These are phyloP conservation scores for Orthonevra nobilis DNA, from an alignment of 2,888 invertebrate species.

Conservation along the genomic window DNA sequence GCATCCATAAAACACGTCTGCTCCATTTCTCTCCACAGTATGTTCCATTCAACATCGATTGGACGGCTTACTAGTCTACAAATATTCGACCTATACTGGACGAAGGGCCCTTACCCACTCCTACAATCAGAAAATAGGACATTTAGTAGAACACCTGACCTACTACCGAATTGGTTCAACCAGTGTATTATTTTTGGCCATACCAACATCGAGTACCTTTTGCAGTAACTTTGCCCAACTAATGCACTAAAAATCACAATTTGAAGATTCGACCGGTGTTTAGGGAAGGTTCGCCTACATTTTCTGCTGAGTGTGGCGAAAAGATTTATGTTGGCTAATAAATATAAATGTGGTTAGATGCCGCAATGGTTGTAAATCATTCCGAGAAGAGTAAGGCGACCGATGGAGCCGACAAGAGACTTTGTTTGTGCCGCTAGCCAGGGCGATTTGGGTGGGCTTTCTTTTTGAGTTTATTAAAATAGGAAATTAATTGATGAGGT, in stretches of 20 bases:
- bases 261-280: slow-evolving; percentile 19
- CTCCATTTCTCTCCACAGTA: slow-evolving; percentile 53
- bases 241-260: slow-evolving; percentile 67
- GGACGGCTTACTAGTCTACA: background rate
- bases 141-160: slow-evolving; percentile 61
- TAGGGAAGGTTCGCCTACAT: slow-evolving; percentile 10
- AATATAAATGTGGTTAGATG: slow-evolving; percentile 69
- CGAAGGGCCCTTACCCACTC: background rate
- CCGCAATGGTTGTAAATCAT: slow-evolving; percentile 66
- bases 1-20: slow-evolving; percentile 53
- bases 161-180: slow-evolving; percentile 13
- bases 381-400: slow-evolving; percentile 11
- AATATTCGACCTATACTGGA: slow-evolving; percentile 1
- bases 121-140: slow-evolving; percentile 54
- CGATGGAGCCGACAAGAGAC: slow-evolving; percentile 11
- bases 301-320: slow-evolving; percentile 24
- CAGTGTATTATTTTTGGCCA: background rate
- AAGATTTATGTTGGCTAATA: slow-evolving; percentile 68
- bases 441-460: slow-evolving; percentile 42
- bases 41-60: slow-evolving; percentile 32
- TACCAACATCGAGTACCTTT: background rate
- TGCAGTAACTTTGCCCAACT: slow-evolving; percentile 57
- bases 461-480: slow-evolving; percentile 66
- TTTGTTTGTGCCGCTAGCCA: slow-evolving; percentile 13
- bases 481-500: slow-evolving; percentile 67